A percentile compares a stretch with the other conserved stretches of the same genome.
These are phyloP conservation scores for Plecotus auritus DNA, from an alignment of 2,113 vertebrate genomes.

Conservation along the genomic window DNA sequence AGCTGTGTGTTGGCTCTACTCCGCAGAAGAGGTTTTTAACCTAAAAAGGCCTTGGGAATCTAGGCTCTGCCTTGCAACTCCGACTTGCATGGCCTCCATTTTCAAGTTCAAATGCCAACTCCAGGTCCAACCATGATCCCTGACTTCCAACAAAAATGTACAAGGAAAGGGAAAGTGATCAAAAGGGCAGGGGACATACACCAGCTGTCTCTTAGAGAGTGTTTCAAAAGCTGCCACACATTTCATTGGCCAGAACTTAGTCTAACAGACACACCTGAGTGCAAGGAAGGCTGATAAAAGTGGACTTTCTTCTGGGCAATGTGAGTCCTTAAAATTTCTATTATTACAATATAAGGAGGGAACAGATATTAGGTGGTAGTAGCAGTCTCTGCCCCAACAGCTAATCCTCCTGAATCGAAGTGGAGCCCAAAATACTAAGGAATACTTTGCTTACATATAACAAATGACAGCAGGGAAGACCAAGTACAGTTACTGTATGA, in stretches of 20 bases:
- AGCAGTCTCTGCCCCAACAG: neutral
- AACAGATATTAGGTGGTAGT: neutral
- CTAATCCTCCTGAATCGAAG: neutral
- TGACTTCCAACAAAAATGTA: neutral
- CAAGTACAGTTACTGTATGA: neutral
- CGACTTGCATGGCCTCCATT: neutral
- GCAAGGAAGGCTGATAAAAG: neutral
- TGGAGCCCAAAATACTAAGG: neutral
- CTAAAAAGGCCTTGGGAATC: neutral
- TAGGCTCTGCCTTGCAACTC: neutral
- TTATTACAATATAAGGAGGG: neutral
- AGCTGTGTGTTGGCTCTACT: neutral
- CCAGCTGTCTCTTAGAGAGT: neutral
- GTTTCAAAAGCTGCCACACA: neutral
- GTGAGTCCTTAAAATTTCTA: neutral
- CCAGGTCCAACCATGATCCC: neutral
- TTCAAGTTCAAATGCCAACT: neutral
- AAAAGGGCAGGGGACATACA: neutral
- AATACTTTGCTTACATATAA: neutral
- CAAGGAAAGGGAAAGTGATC: neutral
- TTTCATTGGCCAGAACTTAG: neutral
- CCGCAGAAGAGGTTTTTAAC: neutral
- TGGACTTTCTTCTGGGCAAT: neutral
- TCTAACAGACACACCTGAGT: neutral
- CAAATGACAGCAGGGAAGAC: neutral